Evolutionary conservation across 2,888 invertebrate genomes (phyloP).

Genomic region (Endomychus coccineus): DNA sequence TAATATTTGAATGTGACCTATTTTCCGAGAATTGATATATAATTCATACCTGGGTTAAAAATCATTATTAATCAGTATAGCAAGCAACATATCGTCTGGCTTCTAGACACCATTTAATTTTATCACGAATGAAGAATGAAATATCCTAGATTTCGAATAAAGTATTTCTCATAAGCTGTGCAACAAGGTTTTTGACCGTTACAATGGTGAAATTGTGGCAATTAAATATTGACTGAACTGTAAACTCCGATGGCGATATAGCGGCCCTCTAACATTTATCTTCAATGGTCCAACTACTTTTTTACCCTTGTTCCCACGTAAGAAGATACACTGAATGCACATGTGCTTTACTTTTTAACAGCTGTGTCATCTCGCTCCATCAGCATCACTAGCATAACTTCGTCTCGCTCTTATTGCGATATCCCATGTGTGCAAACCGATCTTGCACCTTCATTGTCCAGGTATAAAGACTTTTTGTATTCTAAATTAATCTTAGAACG

Average conservation of each 20-base stretch:
- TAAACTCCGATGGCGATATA: conserved; percentile 31
- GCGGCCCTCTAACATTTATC: conserved; percentile 25
- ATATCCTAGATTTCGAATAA: no score
- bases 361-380: conserved; percentile 25
- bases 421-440: conserved; percentile 39
- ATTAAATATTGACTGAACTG: conserved; percentile 41
- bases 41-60: no score
- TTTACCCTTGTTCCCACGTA: conserved; percentile 39
- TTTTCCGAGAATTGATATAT: no score
- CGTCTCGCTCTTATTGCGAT: conserved; percentile 27
- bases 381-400: conserved; percentile 21
- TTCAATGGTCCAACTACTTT: conserved; percentile 24
- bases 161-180: no score
- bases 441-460: conserved; percentile 42
- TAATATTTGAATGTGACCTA: no score
- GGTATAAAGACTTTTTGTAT: conserved; percentile 39
- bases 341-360: conserved; percentile 34
- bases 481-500: conserved; percentile 44
- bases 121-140: no score
- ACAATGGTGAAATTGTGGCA: no score
- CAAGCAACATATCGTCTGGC: no score
- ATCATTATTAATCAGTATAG: no score
- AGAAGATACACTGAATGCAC: conserved; percentile 38
- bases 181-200: no score
- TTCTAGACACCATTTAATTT: no score